Percentiles rank a stretch among this genome's conserved stretches.
phyloP scores from a whole-genome alignment of 1,140 invertebrate species.

The Drosophila athabasca region DNA sequence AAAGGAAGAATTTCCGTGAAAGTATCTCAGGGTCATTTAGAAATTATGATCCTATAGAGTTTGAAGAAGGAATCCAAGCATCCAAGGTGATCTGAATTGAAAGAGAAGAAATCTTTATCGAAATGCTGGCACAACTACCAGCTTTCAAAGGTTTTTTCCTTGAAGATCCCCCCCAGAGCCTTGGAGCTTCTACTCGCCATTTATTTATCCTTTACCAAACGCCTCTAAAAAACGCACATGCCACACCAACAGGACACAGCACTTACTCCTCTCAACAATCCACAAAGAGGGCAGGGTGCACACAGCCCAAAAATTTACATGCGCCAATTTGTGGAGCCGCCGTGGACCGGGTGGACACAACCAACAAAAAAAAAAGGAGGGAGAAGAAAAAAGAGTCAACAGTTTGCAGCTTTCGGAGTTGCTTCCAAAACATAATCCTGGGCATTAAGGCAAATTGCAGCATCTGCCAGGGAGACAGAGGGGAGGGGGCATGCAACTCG shows the following conservation, averaged over 20 bases:
- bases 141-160: too few relatives aligned
- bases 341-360: slow-evolving; percentile 56
- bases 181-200: too few relatives aligned
- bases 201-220: background rate
- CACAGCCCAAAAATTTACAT: slow-evolving; percentile 65
- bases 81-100: too few relatives aligned
- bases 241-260: slow-evolving; percentile 17
- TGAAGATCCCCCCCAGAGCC: too few relatives aligned
- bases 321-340: slow-evolving; percentile 57
- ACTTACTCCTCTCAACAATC: slow-evolving; percentile 1
- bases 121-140: too few relatives aligned
- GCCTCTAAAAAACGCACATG: slow-evolving; percentile 12
- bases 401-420: slow-evolving; percentile 65
- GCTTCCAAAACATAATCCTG: slow-evolving; percentile 66
- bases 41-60: too few relatives aligned
- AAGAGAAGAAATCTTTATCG: too few relatives aligned
- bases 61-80: too few relatives aligned
- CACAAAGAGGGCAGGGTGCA: background rate
- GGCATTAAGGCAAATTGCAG: slow-evolving; percentile 78
- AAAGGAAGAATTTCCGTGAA: too few relatives aligned
- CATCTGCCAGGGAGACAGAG: slow-evolving; percentile 34
- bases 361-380: slow-evolving; percentile 7
- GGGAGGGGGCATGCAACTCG: slow-evolving; percentile 8
- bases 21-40: too few relatives aligned
- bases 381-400: slow-evolving; percentile 65